Percentiles rank a stretch among this genome's conserved stretches.
These are phyloP conservation scores for Allolobophora icterica DNA, from an alignment of 2,888 invertebrate species.

Conservation along the genomic window DNA sequence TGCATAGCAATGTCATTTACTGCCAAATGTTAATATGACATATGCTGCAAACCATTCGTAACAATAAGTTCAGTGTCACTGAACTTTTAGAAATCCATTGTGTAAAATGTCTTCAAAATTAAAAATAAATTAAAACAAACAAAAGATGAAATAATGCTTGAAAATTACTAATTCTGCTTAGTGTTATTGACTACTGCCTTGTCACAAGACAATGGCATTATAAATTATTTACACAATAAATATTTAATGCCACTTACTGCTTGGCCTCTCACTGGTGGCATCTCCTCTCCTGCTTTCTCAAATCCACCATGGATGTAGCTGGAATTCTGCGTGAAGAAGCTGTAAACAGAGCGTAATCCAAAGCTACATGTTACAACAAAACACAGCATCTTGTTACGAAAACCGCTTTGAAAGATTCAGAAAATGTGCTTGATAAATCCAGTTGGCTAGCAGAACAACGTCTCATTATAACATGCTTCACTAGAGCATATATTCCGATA, in stretches of 20 bases:
- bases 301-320: slow-evolving; percentile 94
- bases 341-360: slow-evolving; percentile 63
- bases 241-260: slow-evolving; percentile 53
- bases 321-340: slow-evolving; percentile 94
- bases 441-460: neutral
- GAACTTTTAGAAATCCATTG: no score
- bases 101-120: no score
- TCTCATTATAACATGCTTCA: neutral
- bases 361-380: neutral
- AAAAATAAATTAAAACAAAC: no score
- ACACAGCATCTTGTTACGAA: neutral
- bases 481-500: no score
- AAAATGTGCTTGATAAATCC: neutral
- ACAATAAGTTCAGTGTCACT: no score
- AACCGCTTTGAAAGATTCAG: neutral
- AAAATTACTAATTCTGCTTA: no score
- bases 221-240: neutral
- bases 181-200: no score
- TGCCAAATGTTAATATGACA: no score
- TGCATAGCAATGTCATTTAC: no score
- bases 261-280: slow-evolving; percentile 65
- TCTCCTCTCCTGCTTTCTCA: slow-evolving; percentile 77
- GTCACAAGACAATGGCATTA: neutral
- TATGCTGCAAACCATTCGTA: no score
- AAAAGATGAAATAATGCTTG: no score